Percentiles rank a stretch among this genome's conserved stretches.
These are phyloP conservation scores for cattle (Bos taurus) DNA, from an alignment of 2,113 vertebrate genomes.

Conservation along the genomic window ARS-UCD2.0 NC_037338.1:50283001-50283500, in stretches of 20 bases:
- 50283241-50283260: neutral
- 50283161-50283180: neutral
- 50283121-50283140: neutral
- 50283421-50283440: neutral
- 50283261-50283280: neutral
- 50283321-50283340: no score
- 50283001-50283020: neutral
- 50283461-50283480: neutral
- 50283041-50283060: neutral
- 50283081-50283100: neutral
- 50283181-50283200: accelerated
- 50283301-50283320: no score
- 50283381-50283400: neutral
- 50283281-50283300: no score
- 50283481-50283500: neutral
- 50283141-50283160: neutral
- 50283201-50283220: neutral
- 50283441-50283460: neutral
- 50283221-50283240: neutral
- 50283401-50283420: neutral
- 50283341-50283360: no score
- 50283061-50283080: neutral
- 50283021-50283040: neutral
- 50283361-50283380: no score
- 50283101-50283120: neutral